A percentile compares a stretch with the other conserved stretches of the same genome.
Conservation (phyloP, 2,888 invertebrate genomes). For the Eupsilia transversa region DNA sequence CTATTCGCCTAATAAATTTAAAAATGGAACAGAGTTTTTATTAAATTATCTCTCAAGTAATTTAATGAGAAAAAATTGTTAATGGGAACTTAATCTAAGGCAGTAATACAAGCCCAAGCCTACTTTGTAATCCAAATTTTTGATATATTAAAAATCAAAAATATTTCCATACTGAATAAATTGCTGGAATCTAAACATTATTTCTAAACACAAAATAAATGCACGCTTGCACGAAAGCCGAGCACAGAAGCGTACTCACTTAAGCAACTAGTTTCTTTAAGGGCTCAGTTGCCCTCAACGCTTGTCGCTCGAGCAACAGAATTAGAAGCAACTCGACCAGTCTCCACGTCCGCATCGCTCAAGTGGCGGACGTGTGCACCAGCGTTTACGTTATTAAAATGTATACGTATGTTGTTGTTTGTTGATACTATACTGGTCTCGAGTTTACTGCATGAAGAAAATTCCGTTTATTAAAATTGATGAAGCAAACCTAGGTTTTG, state of each 20-base stretch:
- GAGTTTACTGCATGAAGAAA: constrained; percentile 5
- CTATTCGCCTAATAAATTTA: not conserved
- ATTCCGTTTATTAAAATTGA: constrained; percentile 1
- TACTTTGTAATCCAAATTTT: not conserved
- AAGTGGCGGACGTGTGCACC: constrained; percentile 37
- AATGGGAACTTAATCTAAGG: not conserved
- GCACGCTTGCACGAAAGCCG: not conserved
- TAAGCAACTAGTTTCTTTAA: constrained; percentile 50
- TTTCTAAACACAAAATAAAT: constrained; percentile 13
- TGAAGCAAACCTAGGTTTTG: too few species aligned
- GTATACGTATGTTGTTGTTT: constrained; percentile 23
- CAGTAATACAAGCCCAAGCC: too few species aligned
- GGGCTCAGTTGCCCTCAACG: constrained; percentile 43
- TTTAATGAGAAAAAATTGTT: not conserved
- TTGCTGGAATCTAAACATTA: not conserved
- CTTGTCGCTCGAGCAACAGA: constrained; percentile 38
- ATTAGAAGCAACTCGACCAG: constrained; percentile 51
- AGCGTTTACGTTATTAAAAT: constrained; percentile 57
- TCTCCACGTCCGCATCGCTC: constrained; percentile 49
- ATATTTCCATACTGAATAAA: not conserved
- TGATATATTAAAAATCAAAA: not conserved
- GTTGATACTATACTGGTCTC: not conserved
- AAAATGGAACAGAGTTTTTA: not conserved
- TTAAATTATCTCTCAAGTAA: not conserved
- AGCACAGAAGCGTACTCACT: constrained; percentile 28